phyloP scores from a whole-genome alignment of 2,113 vertebrate genomes.

The Lanius collurio region DNA sequence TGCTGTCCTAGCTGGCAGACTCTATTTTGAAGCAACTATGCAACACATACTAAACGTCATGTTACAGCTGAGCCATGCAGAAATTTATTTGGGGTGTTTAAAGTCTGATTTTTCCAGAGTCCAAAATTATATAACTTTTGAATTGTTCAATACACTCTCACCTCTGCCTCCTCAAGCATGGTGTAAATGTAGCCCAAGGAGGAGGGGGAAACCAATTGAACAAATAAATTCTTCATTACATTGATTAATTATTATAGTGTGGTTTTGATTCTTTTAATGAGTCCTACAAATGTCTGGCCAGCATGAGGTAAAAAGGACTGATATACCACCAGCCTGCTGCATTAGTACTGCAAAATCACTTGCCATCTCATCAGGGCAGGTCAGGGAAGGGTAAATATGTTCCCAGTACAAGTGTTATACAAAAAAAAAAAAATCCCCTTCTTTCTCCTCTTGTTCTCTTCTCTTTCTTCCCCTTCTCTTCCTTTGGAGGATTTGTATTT shows the following conservation, averaged over 20 bases:
- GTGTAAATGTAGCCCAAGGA: not conserved
- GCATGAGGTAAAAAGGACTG: not conserved
- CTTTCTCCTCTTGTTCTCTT: not conserved
- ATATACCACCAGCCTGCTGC: not conserved
- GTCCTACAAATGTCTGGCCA: not conserved
- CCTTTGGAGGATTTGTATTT: not conserved
- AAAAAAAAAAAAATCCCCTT: not conserved
- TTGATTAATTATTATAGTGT: not conserved
- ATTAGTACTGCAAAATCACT: not conserved
- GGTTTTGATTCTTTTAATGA: not conserved
- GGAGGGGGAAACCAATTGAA: accelerated
- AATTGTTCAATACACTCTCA: not conserved
- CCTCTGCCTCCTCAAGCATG: not conserved
- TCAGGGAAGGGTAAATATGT: not conserved
- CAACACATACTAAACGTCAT: not conserved
- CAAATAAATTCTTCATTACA: not conserved
- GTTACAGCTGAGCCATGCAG: not conserved
- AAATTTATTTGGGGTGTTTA: not conserved
- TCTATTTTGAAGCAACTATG: conserved; percentile 19
- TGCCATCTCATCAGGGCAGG: not conserved
- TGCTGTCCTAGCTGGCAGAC: not conserved
- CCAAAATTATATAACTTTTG: not conserved
- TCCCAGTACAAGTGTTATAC: not conserved
- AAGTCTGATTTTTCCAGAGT: not conserved
- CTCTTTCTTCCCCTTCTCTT: not conserved